phyloP scores from a whole-genome alignment of 2,797 vertebrate genomes.

The Rhinatrema bivittatum region DNA sequence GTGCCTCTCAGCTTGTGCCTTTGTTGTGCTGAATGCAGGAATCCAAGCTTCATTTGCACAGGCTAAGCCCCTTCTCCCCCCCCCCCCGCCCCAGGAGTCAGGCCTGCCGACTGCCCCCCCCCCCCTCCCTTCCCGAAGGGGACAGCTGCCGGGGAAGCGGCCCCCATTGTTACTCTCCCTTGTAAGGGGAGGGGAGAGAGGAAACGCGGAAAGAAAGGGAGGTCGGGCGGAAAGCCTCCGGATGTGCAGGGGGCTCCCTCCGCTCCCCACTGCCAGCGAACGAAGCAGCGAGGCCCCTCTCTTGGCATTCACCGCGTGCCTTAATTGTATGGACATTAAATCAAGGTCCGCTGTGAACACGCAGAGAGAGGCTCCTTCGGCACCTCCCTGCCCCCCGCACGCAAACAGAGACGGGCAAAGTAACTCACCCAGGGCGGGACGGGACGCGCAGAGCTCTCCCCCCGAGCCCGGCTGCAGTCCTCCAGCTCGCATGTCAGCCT shows the following conservation, averaged over 20 bases:
- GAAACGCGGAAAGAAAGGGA: constrained; percentile 7
- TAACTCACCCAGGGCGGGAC: too few species aligned
- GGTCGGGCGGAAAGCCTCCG: constrained; percentile 3
- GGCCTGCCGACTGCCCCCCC: background rate
- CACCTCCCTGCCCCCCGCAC: background rate
- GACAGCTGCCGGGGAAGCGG: constrained; percentile 33
- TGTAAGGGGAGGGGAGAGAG: constrained; percentile 36
- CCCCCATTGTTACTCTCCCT: constrained; percentile 46
- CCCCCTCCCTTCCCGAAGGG: too few species aligned
- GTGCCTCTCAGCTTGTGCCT: too few species aligned
- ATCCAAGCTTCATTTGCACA: too few species aligned
- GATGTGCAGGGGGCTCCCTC: background rate
- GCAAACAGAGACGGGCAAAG: too few species aligned
- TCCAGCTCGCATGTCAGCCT: too few species aligned
- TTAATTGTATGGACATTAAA: constrained; percentile 77
- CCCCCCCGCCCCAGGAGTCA: constrained; percentile 9
- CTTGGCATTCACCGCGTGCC: constrained; percentile 63
- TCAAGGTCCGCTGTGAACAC: constrained; percentile 92
- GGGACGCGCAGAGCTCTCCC: too few species aligned
- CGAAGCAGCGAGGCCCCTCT: constrained; percentile 52
- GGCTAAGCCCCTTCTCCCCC: background rate
- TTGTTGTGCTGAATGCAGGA: too few species aligned
- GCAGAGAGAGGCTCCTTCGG: constrained; percentile 67
- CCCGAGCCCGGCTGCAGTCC: too few species aligned
- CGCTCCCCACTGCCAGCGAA: constrained; percentile 51